These are phyloP conservation scores for Gallinago solitaria DNA, from an alignment of 2,797 vertebrate genomes.

Conservation along the genomic window DNA sequence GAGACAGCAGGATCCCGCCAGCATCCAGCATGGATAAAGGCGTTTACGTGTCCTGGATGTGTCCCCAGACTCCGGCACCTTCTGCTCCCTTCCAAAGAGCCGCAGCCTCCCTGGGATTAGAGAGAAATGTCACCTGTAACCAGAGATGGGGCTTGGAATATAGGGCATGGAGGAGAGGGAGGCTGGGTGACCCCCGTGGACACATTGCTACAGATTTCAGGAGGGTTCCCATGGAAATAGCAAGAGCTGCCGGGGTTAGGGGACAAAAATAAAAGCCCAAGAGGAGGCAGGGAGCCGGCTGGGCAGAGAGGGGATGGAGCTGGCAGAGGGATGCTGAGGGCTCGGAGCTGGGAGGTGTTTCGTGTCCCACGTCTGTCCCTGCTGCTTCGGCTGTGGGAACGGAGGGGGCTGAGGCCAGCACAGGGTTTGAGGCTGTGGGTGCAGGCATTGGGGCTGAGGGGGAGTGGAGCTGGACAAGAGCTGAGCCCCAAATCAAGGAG, in stretches of 20 bases:
- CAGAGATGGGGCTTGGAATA: neutral
- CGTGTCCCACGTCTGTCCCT: neutral
- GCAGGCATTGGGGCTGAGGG: accelerated
- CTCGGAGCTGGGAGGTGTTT: neutral
- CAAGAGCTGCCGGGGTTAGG: accelerated
- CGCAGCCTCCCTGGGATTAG: constrained; percentile 10
- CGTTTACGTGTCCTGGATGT: neutral
- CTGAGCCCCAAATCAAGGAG: neutral
- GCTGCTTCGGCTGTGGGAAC: accelerated
- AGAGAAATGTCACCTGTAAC: constrained; percentile 55
- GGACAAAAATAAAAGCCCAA: neutral
- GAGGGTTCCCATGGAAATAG: constrained; percentile 33
- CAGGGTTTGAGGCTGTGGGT: neutral
- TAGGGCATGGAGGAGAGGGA: neutral
- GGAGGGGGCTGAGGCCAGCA: neutral
- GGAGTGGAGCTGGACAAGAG: accelerated
- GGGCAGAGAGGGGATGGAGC: neutral
- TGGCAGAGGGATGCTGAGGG: neutral
- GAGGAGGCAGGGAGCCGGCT: neutral
- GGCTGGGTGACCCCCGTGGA: neutral
- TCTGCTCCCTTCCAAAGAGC: constrained; percentile 7
- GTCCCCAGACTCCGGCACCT: constrained; percentile 1
- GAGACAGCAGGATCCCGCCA: neutral
- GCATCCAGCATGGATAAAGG: neutral
- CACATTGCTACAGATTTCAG: neutral